phyloP scores from a whole-genome alignment of 2,113 vertebrate genomes.

The Dipodomys ordii region DNA sequence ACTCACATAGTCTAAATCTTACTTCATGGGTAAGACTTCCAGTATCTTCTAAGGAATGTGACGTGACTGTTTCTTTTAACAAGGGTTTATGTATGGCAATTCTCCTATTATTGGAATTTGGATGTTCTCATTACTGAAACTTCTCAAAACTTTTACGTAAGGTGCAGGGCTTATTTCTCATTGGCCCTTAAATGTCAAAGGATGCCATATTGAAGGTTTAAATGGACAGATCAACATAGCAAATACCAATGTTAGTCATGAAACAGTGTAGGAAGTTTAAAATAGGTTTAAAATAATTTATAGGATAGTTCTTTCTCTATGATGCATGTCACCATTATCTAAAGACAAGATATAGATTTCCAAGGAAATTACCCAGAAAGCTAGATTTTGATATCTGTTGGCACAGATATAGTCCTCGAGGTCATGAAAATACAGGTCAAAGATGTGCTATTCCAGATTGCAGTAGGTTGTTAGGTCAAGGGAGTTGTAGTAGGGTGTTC shows the following conservation, averaged over 20 bases:
- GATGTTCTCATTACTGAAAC: neutral
- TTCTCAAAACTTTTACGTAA: neutral
- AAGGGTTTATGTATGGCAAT: neutral
- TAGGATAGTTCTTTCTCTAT: neutral
- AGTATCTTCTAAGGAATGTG: neutral
- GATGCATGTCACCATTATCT: neutral
- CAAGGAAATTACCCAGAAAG: conserved; percentile 29
- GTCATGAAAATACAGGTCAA: neutral
- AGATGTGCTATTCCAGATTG: neutral
- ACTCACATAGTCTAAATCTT: neutral
- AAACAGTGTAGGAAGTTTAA: conserved; percentile 6
- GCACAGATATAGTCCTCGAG: neutral
- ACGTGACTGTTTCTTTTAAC: neutral
- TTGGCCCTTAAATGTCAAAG: neutral
- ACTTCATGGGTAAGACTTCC: neutral
- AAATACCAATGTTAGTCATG: neutral
- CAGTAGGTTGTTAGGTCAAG: neutral
- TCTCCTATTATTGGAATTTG: neutral
- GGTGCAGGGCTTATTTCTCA: neutral
- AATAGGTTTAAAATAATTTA: neutral
- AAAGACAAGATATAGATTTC: neutral
- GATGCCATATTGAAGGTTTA: neutral
- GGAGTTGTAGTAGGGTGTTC: neutral
- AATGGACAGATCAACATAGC: neutral
- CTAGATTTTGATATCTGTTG: neutral